Evolutionary conservation across 35 echinoderm and acorn worm genomes (phyloP), one percentile per base, ranked within the genome.

Genomic region (Lytechinus variegatus): DNA sequence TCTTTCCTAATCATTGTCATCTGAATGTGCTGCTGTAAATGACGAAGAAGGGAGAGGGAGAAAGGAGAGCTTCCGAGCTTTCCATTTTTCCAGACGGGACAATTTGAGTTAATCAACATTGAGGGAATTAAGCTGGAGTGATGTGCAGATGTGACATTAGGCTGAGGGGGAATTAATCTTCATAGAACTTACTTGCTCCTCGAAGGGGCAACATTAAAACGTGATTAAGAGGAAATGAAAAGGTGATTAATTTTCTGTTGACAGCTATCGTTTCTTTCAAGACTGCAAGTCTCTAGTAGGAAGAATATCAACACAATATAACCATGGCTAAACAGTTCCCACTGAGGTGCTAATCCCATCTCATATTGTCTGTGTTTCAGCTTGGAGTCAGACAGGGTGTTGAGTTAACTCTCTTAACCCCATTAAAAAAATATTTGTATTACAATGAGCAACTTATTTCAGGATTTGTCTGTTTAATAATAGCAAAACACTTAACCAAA

Each of bases 181-280:
- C 2, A 9, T 51, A 44, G 52, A 90, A 10, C 52, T 52, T 0
- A 51, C 88, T 90, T 54, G 28, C 88, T 90, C 27, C n/a, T 6
- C 19, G 66, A 79, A 79, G 66, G 66, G 16, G 88, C 88, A 90
- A 90, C 16, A 54, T 90, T 90, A 52, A 54, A 90, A 52, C 52
- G 88, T 54, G 88, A 90, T 90, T 90, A 52, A 54, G 29, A 90
- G 88, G n/a, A 90, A 90, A 90, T 90, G 88, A 90, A 90, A 90
- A 90, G 88, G 88, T 90, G 88, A 90, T 90, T 90, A 90, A 90
- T 90, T 90, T 54, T 90, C 88, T 52, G 88, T 90, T 90, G 88
- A 90, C 88, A 52, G 28, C 27, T 90, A 10, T 52, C 29, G 4
- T 79, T 21, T 79, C 66, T 24, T 79, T 79, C 14, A 19, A 79